phyloP scores from a whole-genome alignment of 2,797 vertebrate species.

The Echiichthys vipera region DNA sequence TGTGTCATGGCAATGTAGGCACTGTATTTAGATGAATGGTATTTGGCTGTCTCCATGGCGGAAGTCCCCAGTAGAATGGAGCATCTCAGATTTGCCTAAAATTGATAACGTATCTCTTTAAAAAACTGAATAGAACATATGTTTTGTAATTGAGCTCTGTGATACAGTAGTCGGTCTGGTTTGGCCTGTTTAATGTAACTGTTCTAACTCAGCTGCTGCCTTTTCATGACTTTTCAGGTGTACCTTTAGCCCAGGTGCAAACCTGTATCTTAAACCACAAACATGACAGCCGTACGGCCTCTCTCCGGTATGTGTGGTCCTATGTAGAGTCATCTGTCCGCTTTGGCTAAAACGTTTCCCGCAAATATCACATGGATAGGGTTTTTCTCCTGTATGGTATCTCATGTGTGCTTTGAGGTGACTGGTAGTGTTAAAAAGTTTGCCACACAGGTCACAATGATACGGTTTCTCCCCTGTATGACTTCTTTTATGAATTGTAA shows the following conservation, averaged over 20 bases:
- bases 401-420: slow-evolving; percentile 58
- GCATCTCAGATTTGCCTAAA: too few relatives aligned
- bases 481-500: slow-evolving; percentile 46
- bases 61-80: too few relatives aligned
- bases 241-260: slow-evolving; percentile 44
- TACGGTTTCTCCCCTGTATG: slow-evolving; percentile 52
- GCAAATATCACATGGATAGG: slow-evolving; percentile 39
- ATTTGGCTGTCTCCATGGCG: too few relatives aligned
- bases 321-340: slow-evolving; percentile 47
- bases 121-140: too few relatives aligned
- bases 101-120: too few relatives aligned
- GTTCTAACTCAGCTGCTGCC: not conserved
- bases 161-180: too few relatives aligned
- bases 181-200: not conserved
- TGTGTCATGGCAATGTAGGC: too few relatives aligned
- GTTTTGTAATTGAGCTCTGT: not conserved
- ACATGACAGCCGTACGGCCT: slow-evolving; percentile 46
- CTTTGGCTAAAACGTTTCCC: slow-evolving; percentile 48
- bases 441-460: slow-evolving; percentile 45
- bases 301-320: slow-evolving; percentile 41
- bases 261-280: slow-evolving; percentile 54
- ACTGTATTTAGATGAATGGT: too few relatives aligned
- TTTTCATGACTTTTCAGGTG: slow-evolving; percentile 36
- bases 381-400: slow-evolving; percentile 54
- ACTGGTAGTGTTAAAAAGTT: slow-evolving; percentile 41